These are phyloP conservation scores for Ophraella communa DNA, from an alignment of 2,888 invertebrate genomes.

Conservation along the genomic window DNA sequence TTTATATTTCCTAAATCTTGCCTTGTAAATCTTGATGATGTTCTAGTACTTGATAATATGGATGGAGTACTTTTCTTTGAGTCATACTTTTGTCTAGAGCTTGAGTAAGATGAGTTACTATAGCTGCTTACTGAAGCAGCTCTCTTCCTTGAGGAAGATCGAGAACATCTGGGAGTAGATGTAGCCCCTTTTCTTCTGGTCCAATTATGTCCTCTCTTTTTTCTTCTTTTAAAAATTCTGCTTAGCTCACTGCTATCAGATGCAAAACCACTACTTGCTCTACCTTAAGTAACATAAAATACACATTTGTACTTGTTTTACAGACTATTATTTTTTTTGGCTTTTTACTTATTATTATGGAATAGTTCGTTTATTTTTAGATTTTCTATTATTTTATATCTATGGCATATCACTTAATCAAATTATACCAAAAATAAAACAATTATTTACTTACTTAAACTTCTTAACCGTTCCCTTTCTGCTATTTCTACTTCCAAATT, in stretches of 20 bases:
- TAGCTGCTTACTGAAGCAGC: too few species aligned
- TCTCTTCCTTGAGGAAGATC: neutral
- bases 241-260: constrained; percentile 16
- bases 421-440: too few species aligned
- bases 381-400: too few species aligned
- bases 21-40: neutral
- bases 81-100: too few species aligned
- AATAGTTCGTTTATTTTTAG: too few species aligned
- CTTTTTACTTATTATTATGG: too few species aligned
- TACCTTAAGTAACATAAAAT: constrained; percentile 17
- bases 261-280: constrained; percentile 20
- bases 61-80: constrained; percentile 5
- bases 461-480: constrained; percentile 18
- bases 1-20: too few species aligned
- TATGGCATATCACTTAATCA: too few species aligned
- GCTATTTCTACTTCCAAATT: constrained; percentile 25
- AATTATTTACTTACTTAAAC: constrained; percentile 35
- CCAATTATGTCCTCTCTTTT: constrained; percentile 24
- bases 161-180: neutral
- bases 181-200: constrained; percentile 4
- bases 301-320: too few species aligned
- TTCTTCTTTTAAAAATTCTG: constrained; percentile 10
- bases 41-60: neutral
- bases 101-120: constrained; percentile 1
- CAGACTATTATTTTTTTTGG: too few species aligned